Base-by-base conservation (phyloP, 2,113 vertebrate genomes). In the Prinia subflava region DNA sequence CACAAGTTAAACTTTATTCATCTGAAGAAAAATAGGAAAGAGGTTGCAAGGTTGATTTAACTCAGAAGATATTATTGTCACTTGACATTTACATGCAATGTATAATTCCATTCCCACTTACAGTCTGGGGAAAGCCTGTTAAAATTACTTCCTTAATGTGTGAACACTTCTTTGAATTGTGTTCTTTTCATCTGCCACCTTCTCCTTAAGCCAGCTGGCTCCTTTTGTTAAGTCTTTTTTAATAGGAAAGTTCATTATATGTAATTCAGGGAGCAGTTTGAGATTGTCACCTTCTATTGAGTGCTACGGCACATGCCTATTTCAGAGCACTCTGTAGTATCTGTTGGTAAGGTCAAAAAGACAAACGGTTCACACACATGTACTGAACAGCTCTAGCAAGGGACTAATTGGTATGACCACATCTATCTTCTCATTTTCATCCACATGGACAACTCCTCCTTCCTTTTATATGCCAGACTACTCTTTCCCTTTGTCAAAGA, bases 101-200 rank as follows among this genome's bases (percentile, higher is more conserved):
- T 92, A 68, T 94, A 95, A 97, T 95, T 96, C 88, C 89, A 94
- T 93, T 95, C 96, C 96, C 93, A 96, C 96, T 96, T 94, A 90
- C 96, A 96, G 95, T 96, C 96, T 96, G 92, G 93, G 95, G 92
- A 96, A 97, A 96, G 96, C 95, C 95, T 96, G 92, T 94, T 96
- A 96, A 96, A 96, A 96, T 77, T 95, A 95, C 93, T 97, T 97
- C 92, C 95, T 94, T 94, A 97, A 96, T 93, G 95, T 92, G 96
- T 89, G 95, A 96, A 97, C 83, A 89, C 77, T 93, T 90, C 68
- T 97, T 92, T 90, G 90, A 94, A 95, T 96, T 96, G 93, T 93
- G 93, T 47, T 95, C 91, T 95, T 91, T 95, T 97, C 83, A 95
- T 96, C 90, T 92, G 92, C 49, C 85, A 93, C 83, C 49, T 96